Base-by-base conservation (phyloP, 2,797 vertebrate species). In the Holocentrus rufus region DNA sequence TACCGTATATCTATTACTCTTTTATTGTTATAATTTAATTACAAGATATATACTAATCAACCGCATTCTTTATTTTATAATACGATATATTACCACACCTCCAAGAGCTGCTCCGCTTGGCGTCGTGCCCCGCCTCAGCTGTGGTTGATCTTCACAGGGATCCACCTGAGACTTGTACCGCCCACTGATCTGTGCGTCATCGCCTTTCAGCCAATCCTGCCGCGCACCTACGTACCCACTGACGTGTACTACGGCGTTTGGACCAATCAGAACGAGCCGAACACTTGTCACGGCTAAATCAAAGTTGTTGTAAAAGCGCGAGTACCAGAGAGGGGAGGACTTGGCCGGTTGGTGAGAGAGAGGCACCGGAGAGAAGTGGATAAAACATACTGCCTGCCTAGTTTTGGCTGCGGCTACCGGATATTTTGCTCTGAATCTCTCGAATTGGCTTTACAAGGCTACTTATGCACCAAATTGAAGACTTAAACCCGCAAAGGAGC, bases 281-380 rank as follows among this genome's bases (percentile, higher is more conserved):
- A 46, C 64, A 18, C 69, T 49, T 74, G 76, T 71, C 76, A 79
- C 69, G 31, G 76, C 22, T 66, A 90, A 92, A 92, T 92, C 87
- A 92, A 93, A 93, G 91, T 93, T 91, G 81, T 78, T 76, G 87
- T 79, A 79, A 80, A 76, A 89, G 86, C 85, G 80, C 76, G 87
- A 30, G 79, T 39, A 75, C 31, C 36, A 17, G 67, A 13, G 76
- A 72, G 72, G 7, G 31, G 54, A 57, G 69, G 23, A 23, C 59
- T 47, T 69, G 69, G 14, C 74, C 61, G 63, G 73, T 47, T 75
- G 53, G 11, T 22, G 55, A 53, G 73, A 74, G 49, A 68, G 57
- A 52, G 31, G 47, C 80, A 4, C 30, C 34, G 44, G 65, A 39
- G 65, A 65, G 49, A 59, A 74, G 74, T 69, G 72, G 61, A 70